These are phyloP conservation scores for Tricholauxania praeusta DNA, from an alignment of 2,888 invertebrate genomes.

Conservation along the genomic window DNA sequence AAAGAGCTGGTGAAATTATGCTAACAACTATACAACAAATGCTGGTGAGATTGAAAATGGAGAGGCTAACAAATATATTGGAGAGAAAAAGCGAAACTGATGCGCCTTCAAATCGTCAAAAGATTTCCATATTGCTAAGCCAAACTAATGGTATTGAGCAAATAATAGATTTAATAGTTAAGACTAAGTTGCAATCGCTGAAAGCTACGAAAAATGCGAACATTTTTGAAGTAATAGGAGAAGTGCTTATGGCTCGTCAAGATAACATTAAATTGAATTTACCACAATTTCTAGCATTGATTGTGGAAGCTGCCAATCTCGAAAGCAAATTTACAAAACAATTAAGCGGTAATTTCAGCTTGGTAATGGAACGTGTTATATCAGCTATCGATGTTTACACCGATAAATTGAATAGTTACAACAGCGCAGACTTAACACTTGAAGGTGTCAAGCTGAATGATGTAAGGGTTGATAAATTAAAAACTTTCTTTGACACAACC, in stretches of 20 bases:
- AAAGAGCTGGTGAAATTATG: constrained; percentile 22
- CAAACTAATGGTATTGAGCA: not conserved
- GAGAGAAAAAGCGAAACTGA: not conserved
- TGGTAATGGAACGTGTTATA: not conserved
- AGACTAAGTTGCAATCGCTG: not conserved
- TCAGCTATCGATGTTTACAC: not conserved
- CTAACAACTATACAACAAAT: constrained; percentile 23
- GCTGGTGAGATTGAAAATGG: constrained; percentile 25
- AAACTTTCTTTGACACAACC: constrained; percentile 76
- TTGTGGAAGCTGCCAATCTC: no score
- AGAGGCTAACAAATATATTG: constrained; percentile 18
- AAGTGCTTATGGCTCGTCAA: not conserved
- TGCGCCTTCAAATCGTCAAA: not conserved
- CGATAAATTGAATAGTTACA: constrained; percentile 66
- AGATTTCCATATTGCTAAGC: not conserved
- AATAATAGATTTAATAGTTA: not conserved
- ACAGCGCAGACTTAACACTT: constrained; percentile 70
- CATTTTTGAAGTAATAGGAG: not conserved
- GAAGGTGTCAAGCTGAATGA: constrained; percentile 72
- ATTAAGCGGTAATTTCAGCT: not conserved
- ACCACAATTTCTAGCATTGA: not conserved
- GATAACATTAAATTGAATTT: not conserved
- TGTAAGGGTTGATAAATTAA: constrained; percentile 73
- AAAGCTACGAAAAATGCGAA: not conserved
- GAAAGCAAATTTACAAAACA: not conserved